Conservation (phyloP, 2,888 invertebrate species). For the Stenotaenia linearis region DNA sequence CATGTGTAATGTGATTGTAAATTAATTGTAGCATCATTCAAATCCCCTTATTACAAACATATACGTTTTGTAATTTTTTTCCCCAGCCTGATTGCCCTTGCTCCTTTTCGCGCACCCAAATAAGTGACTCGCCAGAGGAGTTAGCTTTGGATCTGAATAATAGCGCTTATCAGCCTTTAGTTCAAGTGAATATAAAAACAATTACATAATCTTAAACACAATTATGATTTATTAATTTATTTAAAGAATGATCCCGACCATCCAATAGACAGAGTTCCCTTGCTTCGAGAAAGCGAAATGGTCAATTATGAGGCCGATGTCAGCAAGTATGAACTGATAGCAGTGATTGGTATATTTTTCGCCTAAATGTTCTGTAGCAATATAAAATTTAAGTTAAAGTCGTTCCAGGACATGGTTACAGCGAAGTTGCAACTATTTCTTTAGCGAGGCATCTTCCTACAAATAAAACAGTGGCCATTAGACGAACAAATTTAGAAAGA, state of each 20-base stretch:
- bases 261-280: neutral
- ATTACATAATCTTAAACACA: neutral
- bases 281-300: constrained; percentile 5
- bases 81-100: constrained; percentile 28
- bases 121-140: constrained; percentile 9
- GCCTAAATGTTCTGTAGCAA: neutral
- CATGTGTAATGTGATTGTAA: too few species aligned
- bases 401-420: constrained; percentile 20
- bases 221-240: too few species aligned
- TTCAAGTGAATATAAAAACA: neutral
- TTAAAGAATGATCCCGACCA: too few species aligned
- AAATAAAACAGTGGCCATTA: neutral
- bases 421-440: constrained; percentile 10
- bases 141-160: neutral
- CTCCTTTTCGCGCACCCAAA: constrained; percentile 14
- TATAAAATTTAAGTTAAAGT: neutral
- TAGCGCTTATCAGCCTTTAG: constrained; percentile 18
- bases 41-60: neutral
- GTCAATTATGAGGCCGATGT: constrained; percentile 28
- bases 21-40: neutral
- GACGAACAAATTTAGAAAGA: constrained; percentile 30
- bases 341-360: constrained; percentile 17
- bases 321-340: constrained; percentile 11
- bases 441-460: constrained; percentile 6
- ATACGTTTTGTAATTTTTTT: neutral